Evolutionary conservation across 1,140 invertebrate species (phyloP).

Genomic region (Anoplolepis gracilipes): DNA sequence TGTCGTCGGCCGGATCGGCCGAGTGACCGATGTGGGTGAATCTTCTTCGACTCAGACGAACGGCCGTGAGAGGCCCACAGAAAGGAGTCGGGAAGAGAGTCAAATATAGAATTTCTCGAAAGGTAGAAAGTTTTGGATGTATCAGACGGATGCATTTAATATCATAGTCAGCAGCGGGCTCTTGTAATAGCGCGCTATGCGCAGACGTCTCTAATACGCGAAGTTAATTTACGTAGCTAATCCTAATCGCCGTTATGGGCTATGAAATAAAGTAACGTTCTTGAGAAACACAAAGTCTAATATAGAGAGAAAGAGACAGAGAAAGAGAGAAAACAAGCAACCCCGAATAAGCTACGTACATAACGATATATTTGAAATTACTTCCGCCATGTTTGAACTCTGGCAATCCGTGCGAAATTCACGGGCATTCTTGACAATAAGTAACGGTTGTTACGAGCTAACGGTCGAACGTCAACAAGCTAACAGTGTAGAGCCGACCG

Average conservation of each 20-base stretch:
- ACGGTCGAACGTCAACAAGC: constrained; percentile 61
- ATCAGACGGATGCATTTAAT: background rate
- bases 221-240: constrained; percentile 8
- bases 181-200: background rate
- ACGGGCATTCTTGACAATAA: constrained; percentile 59
- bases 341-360: constrained; percentile 29
- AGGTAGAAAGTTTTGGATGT: background rate
- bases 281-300: constrained; percentile 6
- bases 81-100: background rate
- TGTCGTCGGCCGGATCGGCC: constrained; percentile 80
- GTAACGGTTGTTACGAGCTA: constrained; percentile 60
- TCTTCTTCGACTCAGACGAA: constrained; percentile 64
- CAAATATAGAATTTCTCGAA: background rate
- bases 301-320: too few relatives aligned
- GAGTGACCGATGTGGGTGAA: constrained; percentile 83
- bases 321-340: too few relatives aligned
- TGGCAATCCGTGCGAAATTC: constrained; percentile 61
- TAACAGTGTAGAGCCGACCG: constrained; percentile 58
- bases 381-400: constrained; percentile 49
- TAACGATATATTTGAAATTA: constrained; percentile 60
- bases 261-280: background rate
- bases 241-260: background rate
- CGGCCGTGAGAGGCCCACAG: constrained; percentile 41
- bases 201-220: background rate
- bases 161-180: background rate